Evolutionary conservation across 2,888 invertebrate genomes (phyloP), one percentile per base, ranked within the genome.

Genomic region (Rotaria socialis): DNA sequence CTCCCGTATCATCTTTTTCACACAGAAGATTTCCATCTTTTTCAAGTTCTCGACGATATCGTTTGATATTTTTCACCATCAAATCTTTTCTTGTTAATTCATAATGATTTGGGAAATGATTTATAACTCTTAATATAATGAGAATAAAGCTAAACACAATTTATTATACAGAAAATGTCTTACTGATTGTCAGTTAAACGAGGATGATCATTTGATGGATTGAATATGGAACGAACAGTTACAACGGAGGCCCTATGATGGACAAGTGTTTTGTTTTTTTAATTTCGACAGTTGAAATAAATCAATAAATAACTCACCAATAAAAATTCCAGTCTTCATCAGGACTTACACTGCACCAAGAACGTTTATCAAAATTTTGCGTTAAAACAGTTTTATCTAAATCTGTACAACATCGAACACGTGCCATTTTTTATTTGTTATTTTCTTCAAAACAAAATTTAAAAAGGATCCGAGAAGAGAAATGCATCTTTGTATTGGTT

Each of bases 321-420:
- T 97, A 97, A 90, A 96, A 94, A 91, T 97, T 96, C 96, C 96
- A 97, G 89, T 96, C 95, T 89, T 96, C 96, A 89, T 96, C 96
- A 0, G 95, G 94, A 0, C 94, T 94, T 0, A 95, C 96, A 91
- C 95, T 94, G 16, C 93, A 92, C 96, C 97, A 97, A 22, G 96
- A 96, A 86, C 96, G 93, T 89, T 95, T 95, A 89, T 96, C 95
- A 90, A 96, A 96, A 92, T 96, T 97, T 89, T 94, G 95, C 85
- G 95, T 93, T 87, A 97, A 93, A 19, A 96, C 96, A 43, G 96
- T 96, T 91, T 96, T 96, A 90, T 97, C 97, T 90, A 96, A 93
- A 91, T 96, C 96, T n/a, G 95, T 95, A 89, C 90, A 90, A 89
- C 90, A 91, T 87, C 90, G 90, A 43, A 91, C 87, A 19, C 87